Conservation (phyloP, 2,797 vertebrate species). For the Sebastes steindachneri region DNA sequence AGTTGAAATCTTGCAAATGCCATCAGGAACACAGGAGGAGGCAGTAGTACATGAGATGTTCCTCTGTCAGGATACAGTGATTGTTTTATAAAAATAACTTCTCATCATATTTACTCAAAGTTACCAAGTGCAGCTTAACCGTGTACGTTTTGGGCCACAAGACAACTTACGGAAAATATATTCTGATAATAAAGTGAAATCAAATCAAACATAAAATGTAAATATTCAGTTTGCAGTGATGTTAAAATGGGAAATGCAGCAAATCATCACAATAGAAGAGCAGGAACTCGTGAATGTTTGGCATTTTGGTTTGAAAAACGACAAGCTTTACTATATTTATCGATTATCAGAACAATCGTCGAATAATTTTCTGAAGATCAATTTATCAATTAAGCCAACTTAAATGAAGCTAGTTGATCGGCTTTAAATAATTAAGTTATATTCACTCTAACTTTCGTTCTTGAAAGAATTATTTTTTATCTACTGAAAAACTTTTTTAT, state of each 20-base stretch:
- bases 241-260: neutral
- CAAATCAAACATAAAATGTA: neutral
- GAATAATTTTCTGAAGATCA: neutral
- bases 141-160: too few species aligned
- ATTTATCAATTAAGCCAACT: neutral
- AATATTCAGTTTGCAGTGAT: neutral
- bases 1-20: too few species aligned
- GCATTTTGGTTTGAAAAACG: neutral
- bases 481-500: neutral
- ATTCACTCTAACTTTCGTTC: neutral
- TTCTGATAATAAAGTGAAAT: neutral
- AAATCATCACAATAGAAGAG: neutral
- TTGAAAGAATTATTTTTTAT: neutral
- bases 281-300: neutral
- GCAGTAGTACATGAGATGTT: too few species aligned
- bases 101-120: too few species aligned
- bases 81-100: too few species aligned
- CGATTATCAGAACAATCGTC: neutral
- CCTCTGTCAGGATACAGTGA: too few species aligned
- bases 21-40: too few species aligned
- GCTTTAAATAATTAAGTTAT: neutral
- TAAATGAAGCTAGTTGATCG: neutral
- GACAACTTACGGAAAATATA: too few species aligned
- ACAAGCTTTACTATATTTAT: neutral
- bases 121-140: too few species aligned